Base-by-base conservation (phyloP, 23 tunicate species). In the Aplidium turbinatum region DNA sequence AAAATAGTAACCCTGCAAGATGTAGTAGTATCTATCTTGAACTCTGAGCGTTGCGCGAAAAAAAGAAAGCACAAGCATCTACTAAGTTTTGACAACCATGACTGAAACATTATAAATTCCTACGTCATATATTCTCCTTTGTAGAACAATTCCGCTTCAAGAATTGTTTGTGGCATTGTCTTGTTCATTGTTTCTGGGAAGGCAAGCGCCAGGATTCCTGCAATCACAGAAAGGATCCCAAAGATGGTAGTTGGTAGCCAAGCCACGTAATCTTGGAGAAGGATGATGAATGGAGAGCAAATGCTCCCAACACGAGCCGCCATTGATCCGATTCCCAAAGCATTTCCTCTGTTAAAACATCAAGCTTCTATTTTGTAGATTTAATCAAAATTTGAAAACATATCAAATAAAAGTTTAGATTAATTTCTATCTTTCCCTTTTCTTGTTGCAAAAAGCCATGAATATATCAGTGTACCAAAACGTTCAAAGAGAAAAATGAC, bases 161-260 rank as follows among this genome's bases (percentile, higher is more conserved):
- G 61, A 22, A 84, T 54, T 1, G 90, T 84, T 33, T 91, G 91
- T 0, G 91, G 87, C 97, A 91, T 84, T 13, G 78, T 78, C 28
- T 46, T 28, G 36, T 70, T 76, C 70, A 51, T 63, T 35, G 90
- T 84, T 56, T 84, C 90, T 13, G 90, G 90, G 26, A 79, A 84
- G 36, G 73, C 4, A 3, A 77, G 45, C 11, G 82, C 81, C 9
- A 80, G 26, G 33, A 77, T 7, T 11, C 90, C 90, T 6, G 90
- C 82, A 22, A 33, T 39, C 2, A 84, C 20, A 16, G 77, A 66
- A 9, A 84, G 77, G 29, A 45, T 29, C 18, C 90, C 90, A 52
- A 84, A 84, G 13, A 84, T 69, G 33, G 90, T 55, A 20, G 75
- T 84, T 40, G 90, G 90, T 26, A 77, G 54, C 90, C 90, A 84